Conservation (phyloP, 2,888 invertebrate genomes). For the Rosalia funebris region DNA sequence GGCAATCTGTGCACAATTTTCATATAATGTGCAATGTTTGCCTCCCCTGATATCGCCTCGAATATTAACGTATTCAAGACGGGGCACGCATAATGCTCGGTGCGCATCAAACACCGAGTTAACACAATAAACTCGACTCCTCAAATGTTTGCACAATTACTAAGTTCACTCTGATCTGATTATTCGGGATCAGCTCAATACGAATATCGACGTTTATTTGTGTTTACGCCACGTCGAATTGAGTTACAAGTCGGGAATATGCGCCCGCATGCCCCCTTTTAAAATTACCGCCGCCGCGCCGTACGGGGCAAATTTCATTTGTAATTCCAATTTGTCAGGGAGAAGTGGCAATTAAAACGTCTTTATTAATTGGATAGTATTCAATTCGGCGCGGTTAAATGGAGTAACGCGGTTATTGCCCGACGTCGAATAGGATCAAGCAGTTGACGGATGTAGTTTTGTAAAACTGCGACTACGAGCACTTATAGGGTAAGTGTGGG, state of each 20-base stretch:
- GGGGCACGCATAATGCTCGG: slow-evolving; percentile 13
- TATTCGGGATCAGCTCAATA: slow-evolving; percentile 16
- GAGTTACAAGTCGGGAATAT: slow-evolving; percentile 12
- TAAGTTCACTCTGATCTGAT: slow-evolving; percentile 24
- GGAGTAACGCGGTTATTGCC: background rate
- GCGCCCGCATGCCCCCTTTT: background rate
- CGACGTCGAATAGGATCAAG: background rate
- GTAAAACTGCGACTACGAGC: too few species aligned
- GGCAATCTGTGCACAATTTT: too few species aligned
- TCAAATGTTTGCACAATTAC: slow-evolving; percentile 22
- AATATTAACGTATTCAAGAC: slow-evolving; percentile 28
- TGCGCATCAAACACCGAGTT: slow-evolving; percentile 18
- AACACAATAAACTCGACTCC: slow-evolving; percentile 24
- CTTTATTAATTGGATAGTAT: slow-evolving; percentile 4
- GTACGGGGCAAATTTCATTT: slow-evolving; percentile 11
- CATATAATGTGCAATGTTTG: too few species aligned
- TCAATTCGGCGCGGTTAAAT: background rate
- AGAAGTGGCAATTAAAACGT: slow-evolving; percentile 4
- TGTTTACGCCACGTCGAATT: slow-evolving; percentile 16
- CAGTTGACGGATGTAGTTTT: too few species aligned
- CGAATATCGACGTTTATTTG: slow-evolving; percentile 21
- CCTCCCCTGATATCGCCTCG: background rate
- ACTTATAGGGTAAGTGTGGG: too few species aligned
- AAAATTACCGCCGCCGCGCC: background rate
- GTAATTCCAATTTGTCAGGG: slow-evolving; percentile 1